Evolutionary conservation across 2,888 invertebrate species (phyloP).

Genomic region (Mamestra brassicae): DNA sequence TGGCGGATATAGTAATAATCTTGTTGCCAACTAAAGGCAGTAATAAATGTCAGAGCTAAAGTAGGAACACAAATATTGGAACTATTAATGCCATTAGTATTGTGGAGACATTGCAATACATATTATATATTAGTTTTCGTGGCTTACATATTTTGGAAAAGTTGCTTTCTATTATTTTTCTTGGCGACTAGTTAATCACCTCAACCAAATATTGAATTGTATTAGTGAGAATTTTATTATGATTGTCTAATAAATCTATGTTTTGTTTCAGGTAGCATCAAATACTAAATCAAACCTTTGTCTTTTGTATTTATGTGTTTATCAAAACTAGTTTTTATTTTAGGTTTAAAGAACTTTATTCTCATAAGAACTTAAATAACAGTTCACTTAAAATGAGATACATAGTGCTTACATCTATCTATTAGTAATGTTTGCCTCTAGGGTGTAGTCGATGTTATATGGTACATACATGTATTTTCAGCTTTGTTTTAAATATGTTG

Average conservation of each 20-base stretch:
- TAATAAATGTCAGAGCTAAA: conserved; percentile 56
- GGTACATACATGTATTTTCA: too few species aligned
- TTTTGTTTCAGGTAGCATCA: not conserved
- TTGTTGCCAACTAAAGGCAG: conserved; percentile 48
- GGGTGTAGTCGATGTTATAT: too few species aligned
- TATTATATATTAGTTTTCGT: conserved; percentile 26
- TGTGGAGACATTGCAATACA: conserved; percentile 37
- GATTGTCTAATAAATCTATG: not conserved
- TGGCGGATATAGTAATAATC: conserved; percentile 50
- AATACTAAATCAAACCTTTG: too few species aligned
- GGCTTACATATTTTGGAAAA: conserved; percentile 7
- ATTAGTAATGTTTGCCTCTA: too few species aligned
- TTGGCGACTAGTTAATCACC: not conserved
- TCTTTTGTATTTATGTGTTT: not conserved
- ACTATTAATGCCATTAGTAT: conserved; percentile 44
- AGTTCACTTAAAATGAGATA: too few species aligned
- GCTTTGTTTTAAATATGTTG: too few species aligned
- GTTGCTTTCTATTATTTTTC: conserved; percentile 3
- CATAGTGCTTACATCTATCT: too few species aligned
- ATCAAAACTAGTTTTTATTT: not conserved
- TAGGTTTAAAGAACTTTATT: too few species aligned
- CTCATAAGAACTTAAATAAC: too few species aligned
- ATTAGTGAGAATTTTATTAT: not conserved
- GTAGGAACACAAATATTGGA: conserved; percentile 55
- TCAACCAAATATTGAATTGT: not conserved